These are phyloP conservation scores for Myoxocephalus aenaeus DNA, from an alignment of 2,797 vertebrate species.

Conservation along the genomic window DNA sequence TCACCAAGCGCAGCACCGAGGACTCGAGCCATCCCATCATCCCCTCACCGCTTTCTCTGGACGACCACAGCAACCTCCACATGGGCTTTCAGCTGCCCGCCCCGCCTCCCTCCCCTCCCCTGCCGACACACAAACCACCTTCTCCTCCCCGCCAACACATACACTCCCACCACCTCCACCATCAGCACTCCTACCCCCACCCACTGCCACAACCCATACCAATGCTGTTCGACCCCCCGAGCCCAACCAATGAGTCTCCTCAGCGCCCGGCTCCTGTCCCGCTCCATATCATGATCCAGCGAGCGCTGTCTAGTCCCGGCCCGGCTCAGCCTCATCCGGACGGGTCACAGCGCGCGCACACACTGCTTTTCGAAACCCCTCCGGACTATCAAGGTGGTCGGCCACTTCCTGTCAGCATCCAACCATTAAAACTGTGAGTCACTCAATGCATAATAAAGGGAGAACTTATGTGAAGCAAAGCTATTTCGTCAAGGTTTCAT, in stretches of 20 bases:
- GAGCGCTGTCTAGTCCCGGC: slow-evolving; percentile 93
- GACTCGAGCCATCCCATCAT: slow-evolving; percentile 78
- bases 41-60: slow-evolving; percentile 63
- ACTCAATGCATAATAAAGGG: background rate
- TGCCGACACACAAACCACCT: slow-evolving; percentile 86
- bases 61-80: slow-evolving; percentile 82
- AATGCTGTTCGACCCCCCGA: slow-evolving; percentile 83
- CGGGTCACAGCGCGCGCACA: slow-evolving; percentile 91
- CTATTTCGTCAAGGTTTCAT: background rate
- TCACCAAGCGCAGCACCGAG: slow-evolving; percentile 78
- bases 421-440: slow-evolving; percentile 97
- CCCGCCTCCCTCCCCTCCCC: slow-evolving; percentile 84
- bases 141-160: slow-evolving; percentile 84
- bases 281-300: slow-evolving; percentile 96
- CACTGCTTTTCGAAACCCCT: slow-evolving; percentile 90
- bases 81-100: slow-evolving; percentile 81
- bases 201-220: slow-evolving; percentile 76
- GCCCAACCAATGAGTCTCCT: slow-evolving; percentile 76
- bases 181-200: slow-evolving; percentile 86
- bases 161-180: slow-evolving; percentile 80
- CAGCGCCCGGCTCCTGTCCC: slow-evolving; percentile 89
- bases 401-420: slow-evolving; percentile 96
- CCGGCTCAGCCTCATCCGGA: slow-evolving; percentile 88
- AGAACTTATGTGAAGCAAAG: background rate
- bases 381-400: slow-evolving; percentile 87